phyloP scores from a whole-genome alignment of 2,797 vertebrate species.

The Oreonectes daqikongensis region DNA sequence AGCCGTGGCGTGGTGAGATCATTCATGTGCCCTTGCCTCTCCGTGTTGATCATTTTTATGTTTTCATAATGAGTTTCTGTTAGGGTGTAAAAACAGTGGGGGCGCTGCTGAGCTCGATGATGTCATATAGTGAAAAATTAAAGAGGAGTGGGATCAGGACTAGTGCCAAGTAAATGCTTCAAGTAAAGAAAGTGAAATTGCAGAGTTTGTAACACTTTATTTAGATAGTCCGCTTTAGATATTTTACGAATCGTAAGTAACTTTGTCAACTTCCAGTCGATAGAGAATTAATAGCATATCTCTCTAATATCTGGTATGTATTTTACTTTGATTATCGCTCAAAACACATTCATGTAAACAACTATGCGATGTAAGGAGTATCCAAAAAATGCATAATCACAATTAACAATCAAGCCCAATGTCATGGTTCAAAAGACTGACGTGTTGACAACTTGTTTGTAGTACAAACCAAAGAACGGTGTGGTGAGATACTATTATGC shows the following conservation, averaged over 20 bases:
- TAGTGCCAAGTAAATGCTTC: background rate
- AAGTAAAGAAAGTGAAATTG: background rate
- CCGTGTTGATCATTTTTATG: conserved; percentile 76
- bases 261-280: too few relatives aligned
- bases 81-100: conserved; percentile 74
- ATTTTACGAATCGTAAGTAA: too few relatives aligned
- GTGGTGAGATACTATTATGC: conserved; percentile 98
- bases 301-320: too few relatives aligned
- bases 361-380: background rate
- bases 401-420: background rate
- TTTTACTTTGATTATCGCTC: too few relatives aligned
- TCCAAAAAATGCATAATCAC: background rate
- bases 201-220: too few relatives aligned
- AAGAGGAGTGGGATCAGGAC: conserved; percentile 46
- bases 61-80: conserved; percentile 79
- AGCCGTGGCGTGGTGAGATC: conserved; percentile 73
- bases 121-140: conserved; percentile 70
- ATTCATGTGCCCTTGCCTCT: conserved; percentile 73
- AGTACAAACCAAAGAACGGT: conserved; percentile 88
- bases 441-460: conserved; percentile 90
- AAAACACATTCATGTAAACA: too few relatives aligned
- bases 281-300: too few relatives aligned
- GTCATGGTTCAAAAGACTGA: conserved; percentile 62
- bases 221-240: too few relatives aligned
- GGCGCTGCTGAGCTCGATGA: conserved; percentile 70